These are phyloP conservation scores for Nomada lathburiana DNA, from an alignment of 2,888 invertebrate species.

Conservation along the genomic window DNA sequence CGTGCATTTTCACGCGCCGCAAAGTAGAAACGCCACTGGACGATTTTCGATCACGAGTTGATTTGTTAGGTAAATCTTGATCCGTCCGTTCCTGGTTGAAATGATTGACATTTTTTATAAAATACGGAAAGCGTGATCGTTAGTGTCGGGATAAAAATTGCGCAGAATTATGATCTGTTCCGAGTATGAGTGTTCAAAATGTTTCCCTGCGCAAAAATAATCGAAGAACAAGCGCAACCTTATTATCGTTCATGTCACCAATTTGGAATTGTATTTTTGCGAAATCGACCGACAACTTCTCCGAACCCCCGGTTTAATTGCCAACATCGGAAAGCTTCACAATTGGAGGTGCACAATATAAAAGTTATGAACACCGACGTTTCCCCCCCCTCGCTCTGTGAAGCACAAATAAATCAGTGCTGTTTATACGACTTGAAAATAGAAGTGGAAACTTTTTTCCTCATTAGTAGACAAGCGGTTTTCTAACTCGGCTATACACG, in stretches of 20 bases:
- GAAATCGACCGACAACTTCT: not conserved
- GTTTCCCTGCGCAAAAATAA: too few relatives aligned
- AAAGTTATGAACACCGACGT: not conserved
- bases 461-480: not conserved
- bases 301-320: not conserved
- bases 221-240: too few relatives aligned
- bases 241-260: too few relatives aligned
- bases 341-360: not conserved
- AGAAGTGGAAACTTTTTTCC: not conserved
- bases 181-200: too few relatives aligned
- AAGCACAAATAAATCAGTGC: not conserved
- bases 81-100: too few relatives aligned
- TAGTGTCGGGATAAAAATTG: too few relatives aligned
- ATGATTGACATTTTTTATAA: too few relatives aligned
- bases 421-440: not conserved
- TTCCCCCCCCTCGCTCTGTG: not conserved
- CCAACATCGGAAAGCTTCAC: not conserved
- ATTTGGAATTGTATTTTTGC: not conserved
- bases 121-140: too few relatives aligned
- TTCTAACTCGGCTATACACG: not conserved
- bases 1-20: conserved; percentile 3
- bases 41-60: too few relatives aligned
- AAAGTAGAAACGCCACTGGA: not conserved
- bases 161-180: too few relatives aligned
- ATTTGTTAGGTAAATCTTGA: too few relatives aligned